These are phyloP conservation scores for Zapus hudsonius DNA, from an alignment of 2,113 vertebrate genomes.

Conservation along the genomic window DNA sequence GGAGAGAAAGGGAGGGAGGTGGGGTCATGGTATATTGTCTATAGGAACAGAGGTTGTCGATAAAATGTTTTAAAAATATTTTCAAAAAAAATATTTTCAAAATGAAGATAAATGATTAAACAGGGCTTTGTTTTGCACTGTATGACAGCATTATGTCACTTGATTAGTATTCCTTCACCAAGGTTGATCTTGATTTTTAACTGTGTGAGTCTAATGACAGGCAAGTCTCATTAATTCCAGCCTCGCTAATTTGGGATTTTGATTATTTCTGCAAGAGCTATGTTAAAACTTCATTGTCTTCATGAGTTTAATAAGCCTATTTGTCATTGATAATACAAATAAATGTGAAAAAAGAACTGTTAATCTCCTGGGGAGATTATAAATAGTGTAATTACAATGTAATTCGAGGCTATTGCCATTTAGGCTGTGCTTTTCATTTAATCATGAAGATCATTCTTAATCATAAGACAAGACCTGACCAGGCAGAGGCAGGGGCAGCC, in stretches of 20 bases:
- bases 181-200: not conserved
- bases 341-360: constrained; percentile 51
- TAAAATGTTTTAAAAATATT: no score
- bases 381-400: constrained; percentile 25
- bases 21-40: no score
- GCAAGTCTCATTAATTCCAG: not conserved
- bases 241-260: constrained; percentile 35
- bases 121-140: not conserved
- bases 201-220: constrained; percentile 5
- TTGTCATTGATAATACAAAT: constrained; percentile 60
- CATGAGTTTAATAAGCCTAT: constrained; percentile 40
- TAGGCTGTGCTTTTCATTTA: constrained; percentile 8
- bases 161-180: not conserved
- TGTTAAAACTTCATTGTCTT: constrained; percentile 23
- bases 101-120: not conserved
- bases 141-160: not conserved
- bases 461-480: not conserved
- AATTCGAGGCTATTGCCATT: not conserved
- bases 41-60: no score
- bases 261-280: constrained; percentile 42
- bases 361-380: constrained; percentile 61
- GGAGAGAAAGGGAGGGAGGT: no score
- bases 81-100: not conserved
- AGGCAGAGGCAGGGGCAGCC: not conserved
- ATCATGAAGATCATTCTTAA: constrained; percentile 26